phyloP scores from a whole-genome alignment of 2,113 vertebrate species.

The Erpornis zantholeuca region DNA sequence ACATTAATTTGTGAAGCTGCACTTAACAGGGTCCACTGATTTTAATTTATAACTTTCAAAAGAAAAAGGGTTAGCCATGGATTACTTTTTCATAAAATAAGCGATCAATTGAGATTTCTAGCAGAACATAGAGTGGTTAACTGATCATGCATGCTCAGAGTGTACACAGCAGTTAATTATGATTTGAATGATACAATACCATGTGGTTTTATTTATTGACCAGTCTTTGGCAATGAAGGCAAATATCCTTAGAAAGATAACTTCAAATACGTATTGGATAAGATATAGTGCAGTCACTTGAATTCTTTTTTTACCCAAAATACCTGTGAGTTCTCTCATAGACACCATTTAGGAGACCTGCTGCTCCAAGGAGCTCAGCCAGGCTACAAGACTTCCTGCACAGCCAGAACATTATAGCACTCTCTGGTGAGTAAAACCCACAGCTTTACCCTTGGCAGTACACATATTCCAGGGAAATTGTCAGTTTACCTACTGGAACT shows the following conservation, averaged over 20 bases:
- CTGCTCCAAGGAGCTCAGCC: neutral
- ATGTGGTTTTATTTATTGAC: neutral
- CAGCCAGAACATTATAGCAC: neutral
- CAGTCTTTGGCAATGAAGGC: neutral
- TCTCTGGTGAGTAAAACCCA: neutral
- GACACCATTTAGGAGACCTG: neutral
- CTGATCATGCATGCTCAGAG: neutral
- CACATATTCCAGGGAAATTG: neutral
- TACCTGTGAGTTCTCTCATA: neutral
- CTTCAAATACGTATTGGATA: neutral
- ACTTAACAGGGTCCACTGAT: constrained; percentile 82
- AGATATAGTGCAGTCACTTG: neutral
- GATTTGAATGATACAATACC: neutral
- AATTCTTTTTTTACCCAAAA: neutral
- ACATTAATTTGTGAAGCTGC: constrained; percentile 82
- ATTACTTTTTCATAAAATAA: neutral
- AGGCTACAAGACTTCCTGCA: neutral
- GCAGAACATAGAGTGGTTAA: neutral
- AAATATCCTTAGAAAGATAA: neutral
- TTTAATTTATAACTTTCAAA: constrained; percentile 70
- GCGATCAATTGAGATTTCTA: constrained; percentile 1
- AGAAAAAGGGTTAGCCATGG: constrained; percentile 2
- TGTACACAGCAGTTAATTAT: neutral
- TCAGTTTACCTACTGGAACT: neutral
- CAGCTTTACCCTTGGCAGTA: neutral